Evolutionary conservation across 2,888 invertebrate species (phyloP), one percentile per base, ranked within the genome.

Genomic region (Pardosa pseudoannulata): DNA sequence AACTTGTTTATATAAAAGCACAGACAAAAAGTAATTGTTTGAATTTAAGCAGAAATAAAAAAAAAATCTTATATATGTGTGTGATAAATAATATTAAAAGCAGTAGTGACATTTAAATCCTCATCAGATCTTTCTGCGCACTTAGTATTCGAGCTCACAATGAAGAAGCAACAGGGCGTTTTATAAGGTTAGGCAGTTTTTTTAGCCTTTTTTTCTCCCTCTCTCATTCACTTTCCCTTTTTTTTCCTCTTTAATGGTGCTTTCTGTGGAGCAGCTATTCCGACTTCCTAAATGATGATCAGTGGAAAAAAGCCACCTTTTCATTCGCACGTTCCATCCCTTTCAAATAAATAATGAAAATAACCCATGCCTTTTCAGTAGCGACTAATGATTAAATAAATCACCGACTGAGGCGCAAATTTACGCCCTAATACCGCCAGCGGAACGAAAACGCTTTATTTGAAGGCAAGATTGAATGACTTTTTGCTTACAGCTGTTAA

Each of bases 331-430:
- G 23, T 62, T 27, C 27, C 23, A 16, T 64, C 39, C 41, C 62
- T 7, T 36, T 36, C 23, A 23, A 64, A 64, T 39, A 70, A 39
- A 41, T 39, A 70, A 70, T n/a, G 23, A 27, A 39, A 39, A 23
- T 62, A 74, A 62, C 39, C 23, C 39, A 6, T n/a, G n/a, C n/a
- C n/a, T n/a, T n/a, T n/a, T n/a, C n/a, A 29, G 46, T 67, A 29
- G 56, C 46, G 31, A 56, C 78, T 78, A 68, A 78, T 78, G 67
- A 78, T 78, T 78, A 78, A 78, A 78, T 78, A 78, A 68, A 78
- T 68, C 32, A 16, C 31, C 19, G 16, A 11, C n/a, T n/a, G n/a
- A n/a, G n/a, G n/a, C n/a, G n/a, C n/a, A n/a, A n/a, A n/a, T n/a
- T n/a, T n/a, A n/a, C n/a, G n/a, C n/a, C n/a, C n/a, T n/a, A n/a